Evolutionary conservation across 2,113 vertebrate species (phyloP).

Genomic region (Thamnaconus septentrionalis): DNA sequence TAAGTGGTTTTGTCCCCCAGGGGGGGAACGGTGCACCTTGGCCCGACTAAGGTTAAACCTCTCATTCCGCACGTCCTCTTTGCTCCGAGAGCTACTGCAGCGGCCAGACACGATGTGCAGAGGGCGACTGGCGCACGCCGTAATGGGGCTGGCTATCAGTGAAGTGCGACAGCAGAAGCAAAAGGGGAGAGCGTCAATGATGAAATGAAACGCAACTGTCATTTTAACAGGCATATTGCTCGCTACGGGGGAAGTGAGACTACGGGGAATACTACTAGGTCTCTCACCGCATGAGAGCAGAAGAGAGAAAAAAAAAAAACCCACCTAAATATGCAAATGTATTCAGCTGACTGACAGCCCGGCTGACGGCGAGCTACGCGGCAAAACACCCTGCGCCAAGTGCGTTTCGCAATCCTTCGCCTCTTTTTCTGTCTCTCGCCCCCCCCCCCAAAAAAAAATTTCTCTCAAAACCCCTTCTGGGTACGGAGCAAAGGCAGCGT

Average conservation of each 20-base stretch:
- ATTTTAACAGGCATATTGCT: constrained; percentile 19
- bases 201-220: constrained; percentile 63
- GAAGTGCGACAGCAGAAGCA: constrained; percentile 20
- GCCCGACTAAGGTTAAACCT: constrained; percentile 52
- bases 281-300: constrained; percentile 26
- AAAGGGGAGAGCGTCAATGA: constrained; percentile 34
- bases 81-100: constrained; percentile 43
- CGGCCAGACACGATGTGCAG: constrained; percentile 33
- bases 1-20: constrained; percentile 55
- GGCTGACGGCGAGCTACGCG: no score
- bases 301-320: constrained; percentile 1
- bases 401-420: constrained; percentile 22
- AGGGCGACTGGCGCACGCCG: constrained; percentile 41
- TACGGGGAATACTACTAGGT: constrained; percentile 19
- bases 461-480: constrained; percentile 43
- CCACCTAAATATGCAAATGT: constrained; percentile 54
- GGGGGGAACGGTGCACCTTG: constrained; percentile 36
- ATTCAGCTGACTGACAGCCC: constrained; percentile 62
- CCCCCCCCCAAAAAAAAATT: constrained; percentile 20
- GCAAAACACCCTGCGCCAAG: not conserved
- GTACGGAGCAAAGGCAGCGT: constrained; percentile 39
- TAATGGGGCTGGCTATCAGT: constrained; percentile 8
- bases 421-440: constrained; percentile 35
- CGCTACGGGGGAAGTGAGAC: constrained; percentile 1
- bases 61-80: constrained; percentile 40